Evolutionary conservation across 2,113 vertebrate species (phyloP).

Genomic region (Myotis brandtii): DNA sequence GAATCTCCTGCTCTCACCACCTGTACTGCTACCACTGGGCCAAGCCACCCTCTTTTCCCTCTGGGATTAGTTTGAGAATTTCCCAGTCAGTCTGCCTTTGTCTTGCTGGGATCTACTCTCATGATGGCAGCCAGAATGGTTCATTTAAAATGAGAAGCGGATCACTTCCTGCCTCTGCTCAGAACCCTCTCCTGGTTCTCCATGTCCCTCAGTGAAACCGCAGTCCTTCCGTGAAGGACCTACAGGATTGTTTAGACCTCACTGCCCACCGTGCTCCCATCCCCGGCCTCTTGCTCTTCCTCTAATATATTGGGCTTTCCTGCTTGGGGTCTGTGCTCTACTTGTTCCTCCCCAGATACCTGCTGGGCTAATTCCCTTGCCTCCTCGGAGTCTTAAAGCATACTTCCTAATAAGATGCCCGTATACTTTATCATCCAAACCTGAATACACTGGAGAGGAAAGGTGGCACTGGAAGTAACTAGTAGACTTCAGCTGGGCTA

Average conservation of each 20-base stretch:
- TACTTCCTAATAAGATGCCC: neutral
- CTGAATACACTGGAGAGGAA: neutral
- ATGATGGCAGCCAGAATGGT: neutral
- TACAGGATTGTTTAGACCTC: neutral
- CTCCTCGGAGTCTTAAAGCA: neutral
- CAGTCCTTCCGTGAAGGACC: neutral
- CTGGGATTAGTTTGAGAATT: neutral
- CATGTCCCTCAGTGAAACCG: neutral
- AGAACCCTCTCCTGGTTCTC: too few relatives aligned
- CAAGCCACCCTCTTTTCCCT: neutral
- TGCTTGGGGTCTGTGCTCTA: neutral
- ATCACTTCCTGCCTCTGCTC: neutral
- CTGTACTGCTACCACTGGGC: neutral
- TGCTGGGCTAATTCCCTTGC: neutral
- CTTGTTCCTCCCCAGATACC: neutral
- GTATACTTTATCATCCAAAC: neutral
- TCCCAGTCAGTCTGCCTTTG: neutral
- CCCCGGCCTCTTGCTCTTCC: neutral
- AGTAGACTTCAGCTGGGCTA: neutral
- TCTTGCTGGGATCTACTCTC: neutral
- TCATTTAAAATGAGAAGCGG: neutral
- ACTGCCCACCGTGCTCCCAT: neutral
- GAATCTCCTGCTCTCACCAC: neutral
- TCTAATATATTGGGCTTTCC: neutral
- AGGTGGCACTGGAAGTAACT: neutral